These are phyloP conservation scores for Sander lucioperca DNA, from an alignment of 2,113 vertebrate genomes.

Conservation along the genomic window DNA sequence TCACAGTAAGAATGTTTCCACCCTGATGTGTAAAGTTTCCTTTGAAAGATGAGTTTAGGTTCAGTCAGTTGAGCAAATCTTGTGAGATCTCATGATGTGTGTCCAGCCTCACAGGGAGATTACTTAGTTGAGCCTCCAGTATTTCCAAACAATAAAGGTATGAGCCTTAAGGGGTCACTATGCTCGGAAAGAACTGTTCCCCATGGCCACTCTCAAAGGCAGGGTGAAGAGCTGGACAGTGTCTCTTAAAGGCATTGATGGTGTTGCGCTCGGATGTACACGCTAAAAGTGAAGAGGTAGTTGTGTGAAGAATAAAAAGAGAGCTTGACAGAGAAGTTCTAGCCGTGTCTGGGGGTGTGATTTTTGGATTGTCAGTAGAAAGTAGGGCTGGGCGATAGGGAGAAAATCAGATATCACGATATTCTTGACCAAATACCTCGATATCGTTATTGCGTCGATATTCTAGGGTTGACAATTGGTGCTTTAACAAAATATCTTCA, in stretches of 20 bases:
- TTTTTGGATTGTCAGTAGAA: neutral
- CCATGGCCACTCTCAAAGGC: neutral
- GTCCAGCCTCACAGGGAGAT: constrained; percentile 34
- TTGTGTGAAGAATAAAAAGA: neutral
- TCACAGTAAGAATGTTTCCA: constrained; percentile 34
- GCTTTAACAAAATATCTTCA: too few species aligned
- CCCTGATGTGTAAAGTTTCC: constrained; percentile 46
- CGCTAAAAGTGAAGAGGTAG: neutral
- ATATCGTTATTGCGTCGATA: too few species aligned
- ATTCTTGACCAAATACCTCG: too few species aligned
- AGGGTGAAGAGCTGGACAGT: neutral
- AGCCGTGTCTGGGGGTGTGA: neutral
- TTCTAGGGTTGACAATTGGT: too few species aligned
- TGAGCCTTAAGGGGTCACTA: neutral
- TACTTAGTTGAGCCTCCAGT: neutral
- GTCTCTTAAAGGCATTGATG: neutral
- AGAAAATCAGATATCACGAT: too few species aligned
- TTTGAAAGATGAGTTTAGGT: constrained; percentile 22
- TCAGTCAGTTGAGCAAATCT: constrained; percentile 40
- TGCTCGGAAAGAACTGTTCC: neutral
- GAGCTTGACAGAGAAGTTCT: neutral
- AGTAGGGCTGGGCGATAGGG: too few species aligned
- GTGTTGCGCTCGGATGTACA: neutral
- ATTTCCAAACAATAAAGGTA: constrained; percentile 44
- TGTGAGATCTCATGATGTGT: constrained; percentile 34